These are phyloP conservation scores for Drosophila eohydei DNA, from an alignment of 2,888 invertebrate species.

Conservation along the genomic window DNA sequence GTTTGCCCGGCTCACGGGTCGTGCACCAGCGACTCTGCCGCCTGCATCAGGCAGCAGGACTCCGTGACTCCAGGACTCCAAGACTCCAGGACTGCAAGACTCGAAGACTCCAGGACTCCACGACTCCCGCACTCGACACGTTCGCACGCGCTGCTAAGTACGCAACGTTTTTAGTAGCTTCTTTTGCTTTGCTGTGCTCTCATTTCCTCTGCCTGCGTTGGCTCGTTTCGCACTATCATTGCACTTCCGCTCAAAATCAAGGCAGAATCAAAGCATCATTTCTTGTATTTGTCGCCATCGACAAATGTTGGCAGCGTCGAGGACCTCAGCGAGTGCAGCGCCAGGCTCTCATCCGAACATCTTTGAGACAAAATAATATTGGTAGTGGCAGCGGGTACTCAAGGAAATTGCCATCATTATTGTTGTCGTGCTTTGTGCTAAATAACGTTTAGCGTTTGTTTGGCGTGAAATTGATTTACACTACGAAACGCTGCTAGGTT, in stretches of 20 bases:
- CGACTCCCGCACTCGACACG: constrained; percentile 68
- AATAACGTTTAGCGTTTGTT: constrained; percentile 78
- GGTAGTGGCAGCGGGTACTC: constrained; percentile 67
- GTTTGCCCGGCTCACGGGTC: constrained; percentile 32
- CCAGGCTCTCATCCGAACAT: constrained; percentile 16
- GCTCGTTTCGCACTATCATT: constrained; percentile 66
- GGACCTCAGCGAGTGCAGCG: constrained; percentile 41
- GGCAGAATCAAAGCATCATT: constrained; percentile 74
- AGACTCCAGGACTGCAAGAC: no score
- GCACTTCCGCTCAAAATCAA: constrained; percentile 76
- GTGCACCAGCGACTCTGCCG: neutral
- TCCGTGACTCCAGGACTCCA: neutral
- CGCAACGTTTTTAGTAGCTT: constrained; percentile 39
- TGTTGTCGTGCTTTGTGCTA: constrained; percentile 73
- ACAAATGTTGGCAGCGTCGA: constrained; percentile 38
- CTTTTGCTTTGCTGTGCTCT: constrained; percentile 16
- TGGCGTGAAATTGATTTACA: constrained; percentile 76
- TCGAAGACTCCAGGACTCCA: neutral
- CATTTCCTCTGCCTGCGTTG: constrained; percentile 2
- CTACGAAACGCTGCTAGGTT: constrained; percentile 20
- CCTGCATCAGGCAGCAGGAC: neutral
- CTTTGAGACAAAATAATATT: constrained; percentile 37
- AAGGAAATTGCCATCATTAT: constrained; percentile 83
- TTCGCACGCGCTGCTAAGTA: constrained; percentile 69
- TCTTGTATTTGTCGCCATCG: constrained; percentile 75